phyloP scores from a whole-genome alignment of 2,797 vertebrate species.

The Myotis findleyi region DNA sequence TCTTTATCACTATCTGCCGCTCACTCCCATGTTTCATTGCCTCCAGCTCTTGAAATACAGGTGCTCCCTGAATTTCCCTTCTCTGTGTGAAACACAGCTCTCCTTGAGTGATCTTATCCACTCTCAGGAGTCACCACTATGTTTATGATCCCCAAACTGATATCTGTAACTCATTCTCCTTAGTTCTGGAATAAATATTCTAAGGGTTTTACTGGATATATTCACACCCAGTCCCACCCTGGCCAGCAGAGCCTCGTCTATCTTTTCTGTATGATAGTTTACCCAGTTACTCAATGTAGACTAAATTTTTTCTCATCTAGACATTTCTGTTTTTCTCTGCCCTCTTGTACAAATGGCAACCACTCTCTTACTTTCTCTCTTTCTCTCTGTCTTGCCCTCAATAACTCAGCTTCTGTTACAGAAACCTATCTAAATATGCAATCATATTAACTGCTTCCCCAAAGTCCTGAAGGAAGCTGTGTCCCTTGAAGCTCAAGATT shows the following conservation, averaged over 20 bases:
- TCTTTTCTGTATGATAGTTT: not conserved
- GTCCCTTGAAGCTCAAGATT: not conserved
- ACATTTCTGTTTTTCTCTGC: not conserved
- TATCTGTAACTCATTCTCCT: not conserved
- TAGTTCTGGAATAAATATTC: not conserved
- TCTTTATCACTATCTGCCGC: not conserved
- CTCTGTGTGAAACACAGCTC: not conserved
- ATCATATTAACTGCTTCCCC: not conserved
- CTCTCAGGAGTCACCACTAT: not conserved
- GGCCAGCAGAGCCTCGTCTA: not conserved
- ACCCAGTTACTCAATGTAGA: not conserved
- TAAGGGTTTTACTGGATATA: not conserved
- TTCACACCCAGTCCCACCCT: not conserved
- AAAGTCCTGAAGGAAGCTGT: not conserved
- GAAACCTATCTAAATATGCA: not conserved
- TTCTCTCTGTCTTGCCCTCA: not conserved
- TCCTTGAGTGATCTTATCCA: not conserved
- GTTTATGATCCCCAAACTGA: not conserved
- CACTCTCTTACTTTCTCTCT: not conserved
- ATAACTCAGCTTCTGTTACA: not conserved
- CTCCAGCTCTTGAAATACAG: not conserved
- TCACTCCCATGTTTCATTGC: not conserved
- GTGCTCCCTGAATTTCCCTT: not conserved
- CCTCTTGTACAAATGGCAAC: not conserved
- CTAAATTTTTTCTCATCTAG: not conserved